Evolutionary conservation across 2,888 invertebrate species (phyloP).

Genomic region (Amorpha juglandis): DNA sequence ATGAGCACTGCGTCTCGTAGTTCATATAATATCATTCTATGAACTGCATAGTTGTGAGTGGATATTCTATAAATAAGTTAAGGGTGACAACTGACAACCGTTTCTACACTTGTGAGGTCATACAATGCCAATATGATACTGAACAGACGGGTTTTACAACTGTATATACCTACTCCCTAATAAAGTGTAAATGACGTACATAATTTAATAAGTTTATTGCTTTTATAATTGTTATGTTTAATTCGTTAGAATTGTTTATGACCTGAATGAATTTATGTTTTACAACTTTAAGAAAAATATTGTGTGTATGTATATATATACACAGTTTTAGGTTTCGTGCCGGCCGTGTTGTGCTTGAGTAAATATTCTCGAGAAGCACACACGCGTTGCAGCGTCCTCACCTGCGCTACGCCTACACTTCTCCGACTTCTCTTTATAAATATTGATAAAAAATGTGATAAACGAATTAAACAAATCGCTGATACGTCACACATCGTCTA

Average conservation of each 20-base stretch:
- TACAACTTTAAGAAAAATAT: background rate
- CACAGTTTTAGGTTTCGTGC: slow-evolving; percentile 31
- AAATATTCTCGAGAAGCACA: slow-evolving; percentile 35
- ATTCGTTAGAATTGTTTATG: background rate
- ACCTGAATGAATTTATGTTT: background rate
- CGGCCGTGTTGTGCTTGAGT: slow-evolving; percentile 41
- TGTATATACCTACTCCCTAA: background rate
- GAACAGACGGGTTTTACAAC: background rate
- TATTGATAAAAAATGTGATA: background rate
- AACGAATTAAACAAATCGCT: background rate
- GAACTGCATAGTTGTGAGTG: background rate
- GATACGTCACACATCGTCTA: background rate
- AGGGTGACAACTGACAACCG: slow-evolving; percentile 6
- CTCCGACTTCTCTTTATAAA: background rate
- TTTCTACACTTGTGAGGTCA: background rate
- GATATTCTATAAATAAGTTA: slow-evolving; percentile 8
- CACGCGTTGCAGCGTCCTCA: slow-evolving; percentile 31
- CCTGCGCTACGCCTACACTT: background rate
- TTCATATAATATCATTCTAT: background rate
- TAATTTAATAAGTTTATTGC: background rate
- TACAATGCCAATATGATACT: background rate
- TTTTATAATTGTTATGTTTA: background rate
- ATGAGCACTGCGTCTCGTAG: slow-evolving; percentile 10
- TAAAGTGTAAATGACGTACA: background rate
- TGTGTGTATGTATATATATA: background rate